Base-by-base conservation (phyloP, 2,888 invertebrate genomes). In the Anarsia innoxiella region DNA sequence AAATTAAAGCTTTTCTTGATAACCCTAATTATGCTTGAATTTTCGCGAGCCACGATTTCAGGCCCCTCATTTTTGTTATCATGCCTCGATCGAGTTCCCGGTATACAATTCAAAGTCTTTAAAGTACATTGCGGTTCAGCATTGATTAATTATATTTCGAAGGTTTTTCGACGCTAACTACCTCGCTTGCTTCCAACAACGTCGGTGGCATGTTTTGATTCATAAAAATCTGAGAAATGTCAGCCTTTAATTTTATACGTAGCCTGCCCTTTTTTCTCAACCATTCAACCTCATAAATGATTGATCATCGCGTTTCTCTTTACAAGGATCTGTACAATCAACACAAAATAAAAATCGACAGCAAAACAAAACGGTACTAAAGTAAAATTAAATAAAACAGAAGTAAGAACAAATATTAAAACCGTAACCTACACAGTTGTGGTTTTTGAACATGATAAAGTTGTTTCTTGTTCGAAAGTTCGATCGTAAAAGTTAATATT, bases 81-180 rank as follows among this genome's bases (percentile, higher is more conserved):
- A 56, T 54, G 57, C 40, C 52, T 56, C 49, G 53, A 71, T 74
- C 76, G 64, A 61, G 57, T 76, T 77, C 75, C 60, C 45, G 60
- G 75, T 70, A 71, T 59, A 56, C 66, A 66, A 66, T 72, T 71
- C 69, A 65, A 66, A 67, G 59, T 59, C 54, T 63, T 68, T 64
- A 64, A 56, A 57, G 59, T 56, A 55, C 56, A 55, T 56, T 53
- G 53, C 53, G 53, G 53, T 48, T 57, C 51, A 44, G 49, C 57
- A 51, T 58, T 66, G 59, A 65, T 63, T 68, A 62, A 70, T 68
- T 51, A 61, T 45, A 43, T 46, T 51, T 50, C 46, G 31, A 46
- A 40, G 44, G 39, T 44, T 51, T 51, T 48, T 42, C 42, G 45
- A 43, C 46, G 45, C 42, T 30, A 36, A 42, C 26, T 39, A 26